These are phyloP conservation scores for Periophthalmodon schlosseri DNA, from an alignment of 2,113 vertebrate species.

Conservation along the genomic window DNA sequence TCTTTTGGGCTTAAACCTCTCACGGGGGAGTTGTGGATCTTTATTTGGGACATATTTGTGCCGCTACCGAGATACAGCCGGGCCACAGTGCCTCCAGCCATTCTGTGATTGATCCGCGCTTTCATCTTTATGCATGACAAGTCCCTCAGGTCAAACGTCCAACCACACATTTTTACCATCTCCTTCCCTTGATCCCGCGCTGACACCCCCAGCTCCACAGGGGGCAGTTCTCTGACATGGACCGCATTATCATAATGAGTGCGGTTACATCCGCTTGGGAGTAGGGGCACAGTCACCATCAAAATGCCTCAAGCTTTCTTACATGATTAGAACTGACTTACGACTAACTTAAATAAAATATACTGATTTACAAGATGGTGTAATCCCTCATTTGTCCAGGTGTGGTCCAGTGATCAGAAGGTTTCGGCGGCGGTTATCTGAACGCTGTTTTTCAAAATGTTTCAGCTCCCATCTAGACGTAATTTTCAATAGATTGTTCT, in stretches of 20 bases:
- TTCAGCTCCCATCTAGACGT: too few relatives aligned
- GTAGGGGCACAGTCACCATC: conserved; percentile 1
- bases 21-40: conserved; percentile 5
- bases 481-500: too few relatives aligned
- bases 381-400: too few relatives aligned
- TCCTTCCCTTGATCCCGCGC: conserved; percentile 10
- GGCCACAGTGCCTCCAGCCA: conserved; percentile 51
- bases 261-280: conserved; percentile 38
- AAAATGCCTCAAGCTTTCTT: not conserved
- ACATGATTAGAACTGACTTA: not conserved
- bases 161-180: conserved; percentile 12
- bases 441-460: too few relatives aligned
- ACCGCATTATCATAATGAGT: conserved; percentile 62
- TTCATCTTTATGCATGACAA: conserved; percentile 65
- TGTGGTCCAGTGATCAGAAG: too few relatives aligned
- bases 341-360: not conserved
- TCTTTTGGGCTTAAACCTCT: not conserved
- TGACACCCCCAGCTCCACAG: conserved; percentile 26
- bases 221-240: conserved; percentile 40
- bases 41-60: conserved; percentile 36
- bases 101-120: conserved; percentile 61
- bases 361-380: not conserved
- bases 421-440: too few relatives aligned
- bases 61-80: conserved; percentile 45
- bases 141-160: conserved; percentile 16